Base-by-base conservation (phyloP, 2,113 vertebrate species). In the Scomber japonicus region DNA sequence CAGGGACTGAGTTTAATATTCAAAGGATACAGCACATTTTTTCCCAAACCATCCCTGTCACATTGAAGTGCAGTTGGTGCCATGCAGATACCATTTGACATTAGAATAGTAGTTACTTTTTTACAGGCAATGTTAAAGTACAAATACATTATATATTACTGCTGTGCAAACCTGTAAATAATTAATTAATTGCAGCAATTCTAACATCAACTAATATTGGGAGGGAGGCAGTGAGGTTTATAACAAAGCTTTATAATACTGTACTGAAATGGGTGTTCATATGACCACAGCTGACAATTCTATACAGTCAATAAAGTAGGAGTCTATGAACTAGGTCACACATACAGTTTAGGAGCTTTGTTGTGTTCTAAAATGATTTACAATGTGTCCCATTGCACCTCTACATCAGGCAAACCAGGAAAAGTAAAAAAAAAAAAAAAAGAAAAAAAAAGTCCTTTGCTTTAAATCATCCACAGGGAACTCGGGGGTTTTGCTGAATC, bases 401-500 rank as follows among this genome's bases (percentile, higher is more conserved):
- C 59, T 49, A 48, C 44, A 46, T 31, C 56, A 86, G 79, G 57
- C 54, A 61, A 55, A 55, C 16, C 31, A 56, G 74, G 48, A 62
- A 75, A 75, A 85, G 69, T 61, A 35, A 35, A 55, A 10, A 9
- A 40, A 35, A 62, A 45, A 49, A 59, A 51, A 10, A 9, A 40
- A 35, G 44, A 45, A 49, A 59, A 51, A 69, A 75, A 73, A 75
- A 57, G n/a, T 14, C 65, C 64, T 53, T 66, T 73, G 70, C 71
- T 82, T 81, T 64, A 89, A 89, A 81, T 83, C 80, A 65, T 76
- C 82, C 72, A 68, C 77, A 21, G 60, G 80, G 84, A 85, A 92
- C 81, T 63, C 55, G 5, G 16, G 62, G 75, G 79, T 91, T 92
- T 80, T 71, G 70, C 84, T 17, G 79, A 89, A 94, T 92, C 89